phyloP scores from a whole-genome alignment of 2,888 invertebrate genomes.

The Heliconius ismenius region DNA sequence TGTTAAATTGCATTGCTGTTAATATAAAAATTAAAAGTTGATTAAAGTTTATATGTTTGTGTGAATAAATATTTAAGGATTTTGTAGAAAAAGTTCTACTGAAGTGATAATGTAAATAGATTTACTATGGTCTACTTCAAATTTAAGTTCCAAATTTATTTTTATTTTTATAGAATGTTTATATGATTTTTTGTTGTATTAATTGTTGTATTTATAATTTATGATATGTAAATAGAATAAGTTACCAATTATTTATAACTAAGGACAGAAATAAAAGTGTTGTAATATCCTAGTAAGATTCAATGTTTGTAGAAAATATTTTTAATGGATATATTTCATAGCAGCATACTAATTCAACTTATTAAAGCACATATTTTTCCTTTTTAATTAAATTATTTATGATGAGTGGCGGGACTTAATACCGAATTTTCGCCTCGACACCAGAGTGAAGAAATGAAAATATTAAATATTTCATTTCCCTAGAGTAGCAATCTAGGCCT shows the following conservation, averaged over 20 bases:
- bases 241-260: slow-evolving; percentile 15
- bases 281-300: neutral
- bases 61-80: neutral
- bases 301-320: slow-evolving; percentile 16
- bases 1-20: neutral
- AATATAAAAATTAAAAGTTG: neutral
- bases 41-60: neutral
- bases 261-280: slow-evolving; percentile 19
- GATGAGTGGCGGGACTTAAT: no score
- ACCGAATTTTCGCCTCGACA: no score
- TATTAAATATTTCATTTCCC: no score
- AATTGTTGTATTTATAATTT: slow-evolving; percentile 1
- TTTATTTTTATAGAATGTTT: slow-evolving; percentile 18
- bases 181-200: neutral
- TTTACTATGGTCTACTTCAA: slow-evolving; percentile 5
- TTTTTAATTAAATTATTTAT: neutral
- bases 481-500: no score
- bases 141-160: slow-evolving; percentile 2
- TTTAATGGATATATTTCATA: neutral
- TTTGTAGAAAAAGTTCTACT: neutral
- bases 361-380: neutral
- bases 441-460: no score
- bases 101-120: slow-evolving; percentile 9
- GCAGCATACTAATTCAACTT: neutral
- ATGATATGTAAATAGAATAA: slow-evolving; percentile 17